Conservation (phyloP, 2,888 invertebrate species). For the Dilophus febrilis region DNA sequence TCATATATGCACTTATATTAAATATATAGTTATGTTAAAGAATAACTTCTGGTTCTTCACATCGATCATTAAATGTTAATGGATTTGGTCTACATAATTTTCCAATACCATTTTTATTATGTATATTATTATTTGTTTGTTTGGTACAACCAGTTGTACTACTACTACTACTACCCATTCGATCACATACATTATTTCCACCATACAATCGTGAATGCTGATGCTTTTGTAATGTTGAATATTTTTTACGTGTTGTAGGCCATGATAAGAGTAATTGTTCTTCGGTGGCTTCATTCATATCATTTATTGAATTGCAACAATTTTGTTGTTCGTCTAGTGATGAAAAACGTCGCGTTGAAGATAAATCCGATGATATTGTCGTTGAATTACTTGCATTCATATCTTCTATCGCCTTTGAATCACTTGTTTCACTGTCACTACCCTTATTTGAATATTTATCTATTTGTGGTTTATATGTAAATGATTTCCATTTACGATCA, state of each 20-base stretch:
- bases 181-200: too few relatives aligned
- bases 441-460: slow-evolving; percentile 6
- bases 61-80: slow-evolving; percentile 9
- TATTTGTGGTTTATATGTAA: slow-evolving; percentile 12
- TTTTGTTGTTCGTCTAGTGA: slow-evolving; percentile 21
- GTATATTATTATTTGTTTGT: neutral
- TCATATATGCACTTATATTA: too few relatives aligned
- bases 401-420: slow-evolving; percentile 13
- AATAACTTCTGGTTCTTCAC: slow-evolving; percentile 10
- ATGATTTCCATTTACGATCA: slow-evolving; percentile 27
- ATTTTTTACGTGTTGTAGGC: slow-evolving; percentile 28
- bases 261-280: slow-evolving; percentile 39
- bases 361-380: slow-evolving; percentile 20
- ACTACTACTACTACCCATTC: too few relatives aligned
- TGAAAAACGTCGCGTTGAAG: slow-evolving; percentile 25
- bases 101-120: slow-evolving; percentile 6
- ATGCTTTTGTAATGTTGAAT: slow-evolving; percentile 8
- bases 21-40: too few relatives aligned
- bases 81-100: slow-evolving; percentile 8
- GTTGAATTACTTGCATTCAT: slow-evolving; percentile 30
- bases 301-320: slow-evolving; percentile 18
- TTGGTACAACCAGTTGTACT: neutral
- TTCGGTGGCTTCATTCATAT: slow-evolving; percentile 19
- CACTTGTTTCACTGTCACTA: slow-evolving; percentile 7
- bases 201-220: too few relatives aligned